A percentile compares a stretch with the other conserved stretches of the same genome.
Conservation (phyloP, 2,797 vertebrate genomes). For the Acanthurus tractus region DNA sequence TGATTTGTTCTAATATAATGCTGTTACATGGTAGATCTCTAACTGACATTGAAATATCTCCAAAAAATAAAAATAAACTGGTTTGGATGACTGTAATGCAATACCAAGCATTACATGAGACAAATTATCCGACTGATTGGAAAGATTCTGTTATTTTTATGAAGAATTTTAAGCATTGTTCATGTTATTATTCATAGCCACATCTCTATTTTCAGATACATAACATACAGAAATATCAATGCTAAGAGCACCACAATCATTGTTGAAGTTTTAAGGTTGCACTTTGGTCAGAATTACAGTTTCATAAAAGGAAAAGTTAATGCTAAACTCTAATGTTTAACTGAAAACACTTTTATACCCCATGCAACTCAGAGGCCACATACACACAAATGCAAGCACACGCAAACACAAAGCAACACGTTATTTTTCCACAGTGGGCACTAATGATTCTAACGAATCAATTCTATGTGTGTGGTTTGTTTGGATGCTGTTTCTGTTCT, state of each 20-base stretch:
- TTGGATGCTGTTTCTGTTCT: conserved; percentile 40
- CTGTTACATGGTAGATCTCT: neutral
- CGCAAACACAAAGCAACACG: conserved; percentile 19
- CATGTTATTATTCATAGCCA: neutral
- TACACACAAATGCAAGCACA: neutral
- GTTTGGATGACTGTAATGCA: neutral
- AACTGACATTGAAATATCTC: neutral
- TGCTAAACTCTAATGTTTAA: neutral
- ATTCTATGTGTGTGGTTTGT: conserved; percentile 11
- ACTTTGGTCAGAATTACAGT: neutral
- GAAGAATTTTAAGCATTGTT: neutral
- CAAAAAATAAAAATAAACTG: neutral
- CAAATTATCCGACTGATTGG: conserved; percentile 1
- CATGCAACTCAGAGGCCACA: neutral
- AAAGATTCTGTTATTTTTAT: no score
- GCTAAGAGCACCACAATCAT: neutral
- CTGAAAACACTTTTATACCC: neutral
- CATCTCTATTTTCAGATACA: neutral
- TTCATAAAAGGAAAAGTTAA: neutral
- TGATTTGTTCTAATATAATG: neutral
- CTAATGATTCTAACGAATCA: conserved; percentile 30
- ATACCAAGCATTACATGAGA: neutral
- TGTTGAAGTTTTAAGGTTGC: neutral
- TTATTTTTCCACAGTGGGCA: neutral
- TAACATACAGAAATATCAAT: neutral